Percentiles rank a stretch among this genome's conserved stretches.
Conservation (phyloP, 1,140 invertebrate species). For the Drosophila littoralis region DNA sequence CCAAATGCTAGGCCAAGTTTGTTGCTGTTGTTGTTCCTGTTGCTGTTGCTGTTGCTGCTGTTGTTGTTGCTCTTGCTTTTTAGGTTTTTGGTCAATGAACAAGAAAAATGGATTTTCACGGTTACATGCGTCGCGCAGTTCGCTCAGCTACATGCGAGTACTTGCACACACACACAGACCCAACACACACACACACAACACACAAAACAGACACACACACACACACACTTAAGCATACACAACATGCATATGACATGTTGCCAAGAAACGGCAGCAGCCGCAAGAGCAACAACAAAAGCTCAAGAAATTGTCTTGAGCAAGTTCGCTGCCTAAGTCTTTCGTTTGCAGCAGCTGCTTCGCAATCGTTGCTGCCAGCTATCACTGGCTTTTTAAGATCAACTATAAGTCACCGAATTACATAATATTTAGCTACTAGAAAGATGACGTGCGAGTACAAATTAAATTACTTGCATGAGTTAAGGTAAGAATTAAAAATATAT, state of each 20-base stretch:
- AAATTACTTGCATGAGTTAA: no score
- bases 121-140: conserved; percentile 72
- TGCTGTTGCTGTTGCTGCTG: conserved; percentile 16
- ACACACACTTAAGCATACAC: conserved; percentile 8
- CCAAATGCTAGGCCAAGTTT: conserved; percentile 41
- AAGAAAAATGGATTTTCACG: conserved; percentile 81
- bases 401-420: not conserved
- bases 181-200: conserved; percentile 1
- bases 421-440: not conserved
- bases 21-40: conserved; percentile 21
- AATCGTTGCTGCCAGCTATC: not conserved
- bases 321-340: conserved; percentile 81
- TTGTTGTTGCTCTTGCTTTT: conserved; percentile 34
- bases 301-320: conserved; percentile 51
- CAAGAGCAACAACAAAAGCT: conserved; percentile 6
- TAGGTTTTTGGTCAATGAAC: conserved; percentile 75
- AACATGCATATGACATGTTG: conserved; percentile 50
- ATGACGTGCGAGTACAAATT: no score
- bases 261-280: conserved; percentile 21
- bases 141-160: conserved; percentile 10
- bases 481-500: no score
- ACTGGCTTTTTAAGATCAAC: not conserved
- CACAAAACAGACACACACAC: conserved; percentile 3
- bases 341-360: conserved; percentile 29
- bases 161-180: not conserved